Base-by-base conservation (phyloP, 37 sponge, comb jelly and placozoan genomes). In the Haliclona indistincta region DNA sequence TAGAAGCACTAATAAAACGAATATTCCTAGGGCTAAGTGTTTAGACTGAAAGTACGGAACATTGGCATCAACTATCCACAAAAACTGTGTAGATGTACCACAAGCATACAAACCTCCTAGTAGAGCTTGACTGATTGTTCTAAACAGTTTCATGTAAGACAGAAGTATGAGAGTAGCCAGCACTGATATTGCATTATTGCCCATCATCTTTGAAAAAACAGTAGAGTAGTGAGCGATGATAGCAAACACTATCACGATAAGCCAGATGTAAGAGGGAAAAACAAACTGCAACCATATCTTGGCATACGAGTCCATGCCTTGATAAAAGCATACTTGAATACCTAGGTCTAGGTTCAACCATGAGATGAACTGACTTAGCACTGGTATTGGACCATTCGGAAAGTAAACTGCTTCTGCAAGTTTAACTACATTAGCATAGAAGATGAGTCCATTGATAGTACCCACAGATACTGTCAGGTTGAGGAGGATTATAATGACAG, bases 391-490 rank as follows among this genome's bases (percentile, higher is more conserved):
- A 17, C 61, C 61, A 25, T 69, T 6, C 3, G 70, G 70, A 37
- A 69, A 26, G 49, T 42, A 43, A 26, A 43, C 15, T 3, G 22
- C 54, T 2, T 56, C 38, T 6, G 38, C 41, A 25, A 42, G n/a
- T 22, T 69, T 56, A 2, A 75, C 37, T 38, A 75, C 60, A 28
- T 75, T 75, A 60, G 75, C 63, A 75, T 60, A 75, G 25, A 75
- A 75, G 2, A 75, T 60, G 2, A 75, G 43, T 37, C 75, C 75
- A 75, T 55, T 75, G 39, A 75, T 56, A 36, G 47, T 67, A 49
- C 78, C 78, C 28, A 2, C 56, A 15, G 68, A 29, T 29, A 78
- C 78, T 54, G 78, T 78, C 37, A 78, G 68, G 56, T 53, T 43
- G 1, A 66, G 32, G 47, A 33, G 33, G 2, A 60, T 20, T 38